Percentiles rank a stretch among this genome's conserved stretches.
Conservation (phyloP, 2,888 invertebrate species). For the Corythucha ciliata region DNA sequence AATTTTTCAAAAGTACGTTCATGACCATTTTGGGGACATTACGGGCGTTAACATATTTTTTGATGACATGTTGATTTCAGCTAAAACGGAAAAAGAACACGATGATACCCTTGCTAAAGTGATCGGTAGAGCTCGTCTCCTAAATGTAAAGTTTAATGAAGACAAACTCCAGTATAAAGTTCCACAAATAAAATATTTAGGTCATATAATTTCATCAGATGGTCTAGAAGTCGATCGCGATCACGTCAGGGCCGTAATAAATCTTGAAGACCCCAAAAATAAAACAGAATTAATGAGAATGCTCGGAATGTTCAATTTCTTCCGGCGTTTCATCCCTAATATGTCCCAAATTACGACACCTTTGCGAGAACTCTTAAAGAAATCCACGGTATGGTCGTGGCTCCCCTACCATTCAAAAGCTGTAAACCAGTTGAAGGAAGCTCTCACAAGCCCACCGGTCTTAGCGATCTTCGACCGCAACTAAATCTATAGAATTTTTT, state of each 20-base stretch:
- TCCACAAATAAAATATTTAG: neutral
- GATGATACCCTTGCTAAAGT: constrained; percentile 1
- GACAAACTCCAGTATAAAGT: constrained; percentile 2
- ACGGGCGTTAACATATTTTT: constrained; percentile 8
- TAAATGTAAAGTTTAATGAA: constrained; percentile 4
- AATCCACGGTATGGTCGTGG: too few species aligned
- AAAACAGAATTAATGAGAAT: neutral
- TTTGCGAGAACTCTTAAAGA: too few species aligned
- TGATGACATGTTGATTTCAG: neutral
- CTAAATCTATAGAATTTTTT: too few species aligned
- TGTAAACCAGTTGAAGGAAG: too few species aligned
- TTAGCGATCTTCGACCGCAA: too few species aligned
- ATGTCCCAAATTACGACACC: constrained; percentile 3
- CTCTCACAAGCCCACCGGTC: too few species aligned
- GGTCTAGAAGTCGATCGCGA: neutral
- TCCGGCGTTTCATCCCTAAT: constrained; percentile 8
- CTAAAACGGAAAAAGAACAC: neutral
- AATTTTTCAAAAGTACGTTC: neutral
- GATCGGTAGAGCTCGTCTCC: neutral
- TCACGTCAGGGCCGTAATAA: neutral
- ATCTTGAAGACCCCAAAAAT: neutral
- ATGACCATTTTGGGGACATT: constrained; percentile 3
- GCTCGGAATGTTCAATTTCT: constrained; percentile 4
- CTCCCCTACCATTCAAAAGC: too few species aligned
- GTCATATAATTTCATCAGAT: neutral